Evolutionary conservation across 1,140 invertebrate genomes (phyloP).

Genomic region (Monochamus saltuarius): DNA sequence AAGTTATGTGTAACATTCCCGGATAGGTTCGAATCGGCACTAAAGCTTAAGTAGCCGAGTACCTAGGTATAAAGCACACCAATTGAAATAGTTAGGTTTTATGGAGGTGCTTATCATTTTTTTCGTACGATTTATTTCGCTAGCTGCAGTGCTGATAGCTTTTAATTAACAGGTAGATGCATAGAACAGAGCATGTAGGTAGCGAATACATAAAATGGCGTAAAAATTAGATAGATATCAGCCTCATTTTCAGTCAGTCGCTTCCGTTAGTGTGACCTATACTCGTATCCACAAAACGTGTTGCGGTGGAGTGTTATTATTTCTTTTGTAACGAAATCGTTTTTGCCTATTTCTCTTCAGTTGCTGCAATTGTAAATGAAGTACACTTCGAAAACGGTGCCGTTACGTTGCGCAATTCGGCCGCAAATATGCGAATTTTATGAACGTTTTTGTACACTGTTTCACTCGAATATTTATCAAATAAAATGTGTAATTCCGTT

Average conservation of each 20-base stretch:
- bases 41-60: constrained; percentile 5
- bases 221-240: constrained; percentile 34
- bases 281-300: constrained; percentile 36
- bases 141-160: neutral
- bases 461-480: too few species aligned
- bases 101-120: constrained; percentile 20
- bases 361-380: constrained; percentile 13
- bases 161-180: constrained; percentile 12
- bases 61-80: constrained; percentile 1
- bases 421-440: constrained; percentile 17
- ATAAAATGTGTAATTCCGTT: too few species aligned
- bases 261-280: constrained; percentile 36
- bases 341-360: constrained; percentile 11
- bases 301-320: constrained; percentile 28
- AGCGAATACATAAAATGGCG: constrained; percentile 23
- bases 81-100: constrained; percentile 24
- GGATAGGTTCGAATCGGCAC: constrained; percentile 15
- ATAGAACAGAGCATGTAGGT: constrained; percentile 16
- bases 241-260: constrained; percentile 25
- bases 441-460: too few species aligned
- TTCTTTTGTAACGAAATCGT: constrained; percentile 21
- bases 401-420: constrained; percentile 11
- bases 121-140: constrained; percentile 10
- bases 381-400: constrained; percentile 1
- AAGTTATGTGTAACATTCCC: constrained; percentile 9